phyloP scores from a whole-genome alignment of 2,797 vertebrate species.

The Hipposideros larvatus region DNA sequence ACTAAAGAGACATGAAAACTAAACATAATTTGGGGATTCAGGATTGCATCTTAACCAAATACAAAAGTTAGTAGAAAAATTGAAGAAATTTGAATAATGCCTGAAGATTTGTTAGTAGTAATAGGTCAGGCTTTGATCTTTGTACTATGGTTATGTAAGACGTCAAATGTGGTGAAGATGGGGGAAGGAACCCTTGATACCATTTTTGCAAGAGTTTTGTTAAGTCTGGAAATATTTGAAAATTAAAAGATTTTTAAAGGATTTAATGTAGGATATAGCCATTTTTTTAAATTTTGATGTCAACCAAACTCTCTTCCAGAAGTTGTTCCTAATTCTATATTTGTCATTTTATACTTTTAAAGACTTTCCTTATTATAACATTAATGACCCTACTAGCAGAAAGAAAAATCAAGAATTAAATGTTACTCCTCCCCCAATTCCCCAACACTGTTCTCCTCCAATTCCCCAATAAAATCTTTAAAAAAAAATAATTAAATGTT shows the following conservation, averaged over 20 bases:
- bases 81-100: not conserved
- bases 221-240: constrained; percentile 8
- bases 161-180: not conserved
- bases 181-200: not conserved
- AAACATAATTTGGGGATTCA: not conserved
- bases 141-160: not conserved
- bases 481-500: not conserved
- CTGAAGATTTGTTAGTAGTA: not conserved
- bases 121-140: not conserved
- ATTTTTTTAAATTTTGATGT: constrained; percentile 37
- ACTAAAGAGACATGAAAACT: not conserved
- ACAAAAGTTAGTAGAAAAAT: not conserved
- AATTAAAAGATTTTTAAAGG: not conserved
- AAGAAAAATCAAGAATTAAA: constrained; percentile 8
- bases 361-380: not conserved
- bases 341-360: constrained; percentile 15
- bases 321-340: not conserved
- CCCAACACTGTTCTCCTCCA: no score
- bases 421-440: not conserved
- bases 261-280: not conserved
- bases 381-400: not conserved
- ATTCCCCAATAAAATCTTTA: no score
- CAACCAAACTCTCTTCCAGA: not conserved
- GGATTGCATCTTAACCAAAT: not conserved
- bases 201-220: not conserved